Evolutionary conservation across 1,140 invertebrate genomes (phyloP).

Genomic region (Pentalonia nigronervosa): DNA sequence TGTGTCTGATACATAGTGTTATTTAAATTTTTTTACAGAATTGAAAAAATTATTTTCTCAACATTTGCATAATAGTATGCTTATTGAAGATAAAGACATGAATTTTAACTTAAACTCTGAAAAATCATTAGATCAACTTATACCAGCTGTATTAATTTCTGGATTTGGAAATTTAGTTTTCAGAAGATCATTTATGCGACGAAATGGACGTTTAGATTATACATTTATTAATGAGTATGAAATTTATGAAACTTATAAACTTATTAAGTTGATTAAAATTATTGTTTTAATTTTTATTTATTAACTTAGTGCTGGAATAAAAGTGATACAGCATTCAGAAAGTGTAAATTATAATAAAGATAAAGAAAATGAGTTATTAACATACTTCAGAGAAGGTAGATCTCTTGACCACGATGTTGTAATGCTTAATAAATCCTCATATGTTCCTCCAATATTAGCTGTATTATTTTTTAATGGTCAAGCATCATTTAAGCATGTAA

Average conservation of each 20-base stretch:
- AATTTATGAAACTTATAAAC: not conserved
- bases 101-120: conserved; percentile 39
- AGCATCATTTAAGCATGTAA: conserved; percentile 56
- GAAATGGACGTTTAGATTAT: conserved; percentile 65
- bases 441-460: conserved; percentile 67
- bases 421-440: conserved; percentile 66
- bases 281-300: conserved; percentile 58
- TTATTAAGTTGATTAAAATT: not conserved
- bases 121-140: conserved; percentile 65
- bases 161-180: conserved; percentile 67
- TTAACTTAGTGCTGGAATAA: conserved; percentile 65
- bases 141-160: conserved; percentile 66
- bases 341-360: conserved; percentile 68
- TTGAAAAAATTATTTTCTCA: conserved; percentile 64
- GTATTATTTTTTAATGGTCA: conserved; percentile 65
- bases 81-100: conserved; percentile 60
- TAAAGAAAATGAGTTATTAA: conserved; percentile 64
- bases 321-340: conserved; percentile 66
- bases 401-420: conserved; percentile 65
- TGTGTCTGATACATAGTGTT: not conserved
- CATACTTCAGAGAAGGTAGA: conserved; percentile 66
- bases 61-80: conserved; percentile 65
- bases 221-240: conserved; percentile 41
- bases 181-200: conserved; percentile 64
- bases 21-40: conserved; percentile 62